These are phyloP conservation scores for Dastarcus helophoroides DNA, from an alignment of 2,888 invertebrate species.

Conservation along the genomic window DNA sequence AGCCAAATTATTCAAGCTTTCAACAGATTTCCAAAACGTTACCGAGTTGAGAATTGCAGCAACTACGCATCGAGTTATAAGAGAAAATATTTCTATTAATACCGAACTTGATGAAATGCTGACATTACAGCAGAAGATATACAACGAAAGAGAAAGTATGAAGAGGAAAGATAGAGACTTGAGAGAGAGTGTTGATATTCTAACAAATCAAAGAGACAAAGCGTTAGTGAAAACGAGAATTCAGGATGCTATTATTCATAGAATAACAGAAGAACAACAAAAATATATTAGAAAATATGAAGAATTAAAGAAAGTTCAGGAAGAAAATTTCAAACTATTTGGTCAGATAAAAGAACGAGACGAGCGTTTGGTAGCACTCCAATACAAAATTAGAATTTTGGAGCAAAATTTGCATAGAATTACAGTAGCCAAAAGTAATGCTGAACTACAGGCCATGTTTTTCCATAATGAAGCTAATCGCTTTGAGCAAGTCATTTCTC, in stretches of 20 bases:
- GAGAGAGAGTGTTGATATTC: constrained; percentile 44
- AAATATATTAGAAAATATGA: constrained; percentile 15
- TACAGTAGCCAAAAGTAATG: too few species aligned
- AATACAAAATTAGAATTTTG: constrained; percentile 25
- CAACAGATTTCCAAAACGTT: constrained; percentile 75
- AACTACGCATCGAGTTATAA: constrained; percentile 73
- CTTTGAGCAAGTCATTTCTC: too few species aligned
- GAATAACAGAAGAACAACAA: constrained; percentile 47
- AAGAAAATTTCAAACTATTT: constrained; percentile 10
- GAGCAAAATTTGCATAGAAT: constrained; percentile 47
- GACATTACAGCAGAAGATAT: constrained; percentile 48
- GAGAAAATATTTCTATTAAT: constrained; percentile 73
- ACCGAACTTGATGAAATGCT: constrained; percentile 62
- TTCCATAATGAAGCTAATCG: too few species aligned
- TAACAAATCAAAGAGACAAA: constrained; percentile 51
- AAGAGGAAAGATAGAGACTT: constrained; percentile 46
- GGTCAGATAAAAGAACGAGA: constrained; percentile 14
- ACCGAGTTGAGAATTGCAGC: constrained; percentile 80
- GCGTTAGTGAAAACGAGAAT: constrained; percentile 49
- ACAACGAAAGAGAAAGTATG: constrained; percentile 48
- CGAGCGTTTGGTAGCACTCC: constrained; percentile 13
- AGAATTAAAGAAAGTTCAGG: constrained; percentile 15
- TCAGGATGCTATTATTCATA: constrained; percentile 54
- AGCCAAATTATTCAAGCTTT: constrained; percentile 64
- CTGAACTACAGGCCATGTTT: too few species aligned